phyloP scores from a whole-genome alignment of 2,113 vertebrate genomes.

The Eclectus roratus region DNA sequence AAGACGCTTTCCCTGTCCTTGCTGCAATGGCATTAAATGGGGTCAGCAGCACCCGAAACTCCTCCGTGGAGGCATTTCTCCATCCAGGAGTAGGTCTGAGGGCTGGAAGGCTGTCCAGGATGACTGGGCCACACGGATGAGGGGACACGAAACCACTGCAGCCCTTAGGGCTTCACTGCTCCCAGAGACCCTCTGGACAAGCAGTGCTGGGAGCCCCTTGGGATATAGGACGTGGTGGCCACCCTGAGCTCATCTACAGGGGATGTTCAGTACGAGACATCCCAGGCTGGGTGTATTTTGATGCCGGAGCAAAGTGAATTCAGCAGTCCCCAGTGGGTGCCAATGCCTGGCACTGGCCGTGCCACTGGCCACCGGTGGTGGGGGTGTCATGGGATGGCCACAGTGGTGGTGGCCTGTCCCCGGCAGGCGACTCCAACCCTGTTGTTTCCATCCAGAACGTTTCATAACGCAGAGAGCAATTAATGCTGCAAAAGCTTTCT shows the following conservation, averaged over 20 bases:
- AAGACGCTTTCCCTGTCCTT: neutral
- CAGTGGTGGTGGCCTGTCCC: neutral
- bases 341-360: neutral
- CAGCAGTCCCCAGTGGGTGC: rapidly evolving
- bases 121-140: neutral
- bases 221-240: rapidly evolving
- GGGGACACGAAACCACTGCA: neutral
- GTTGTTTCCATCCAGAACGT: conserved; percentile 36
- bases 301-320: neutral
- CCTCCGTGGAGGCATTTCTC: neutral
- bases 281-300: neutral
- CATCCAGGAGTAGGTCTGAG: neutral
- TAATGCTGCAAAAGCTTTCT: conserved; percentile 62
- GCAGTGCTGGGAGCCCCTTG: rapidly evolving
- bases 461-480: conserved; percentile 60
- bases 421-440: neutral
- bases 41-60: neutral
- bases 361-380: neutral
- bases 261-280: neutral
- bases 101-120: neutral
- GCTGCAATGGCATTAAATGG: neutral
- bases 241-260: neutral
- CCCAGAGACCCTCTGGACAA: neutral
- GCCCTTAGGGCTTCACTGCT: neutral
- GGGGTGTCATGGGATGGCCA: neutral